phyloP scores from a whole-genome alignment of 2,113 vertebrate genomes.

The Tiliqua scincoides region DNA sequence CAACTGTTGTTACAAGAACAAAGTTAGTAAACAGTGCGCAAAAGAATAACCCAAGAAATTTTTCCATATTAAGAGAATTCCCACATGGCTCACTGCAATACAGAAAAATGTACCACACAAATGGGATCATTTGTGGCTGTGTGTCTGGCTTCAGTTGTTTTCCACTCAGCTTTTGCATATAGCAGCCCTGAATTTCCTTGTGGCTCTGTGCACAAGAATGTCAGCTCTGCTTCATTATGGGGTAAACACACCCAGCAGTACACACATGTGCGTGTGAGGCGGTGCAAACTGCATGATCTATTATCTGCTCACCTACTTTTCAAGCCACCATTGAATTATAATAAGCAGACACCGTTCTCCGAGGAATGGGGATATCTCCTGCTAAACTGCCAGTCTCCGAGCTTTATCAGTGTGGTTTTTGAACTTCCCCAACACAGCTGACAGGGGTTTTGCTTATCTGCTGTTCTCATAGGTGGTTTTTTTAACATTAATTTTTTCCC shows the following conservation, averaged over 20 bases:
- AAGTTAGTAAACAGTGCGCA: constrained; percentile 42
- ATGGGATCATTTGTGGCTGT: neutral
- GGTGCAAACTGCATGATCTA: neutral
- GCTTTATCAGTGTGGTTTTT: neutral
- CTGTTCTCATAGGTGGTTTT: neutral
- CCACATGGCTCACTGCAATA: neutral
- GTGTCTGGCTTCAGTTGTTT: neutral
- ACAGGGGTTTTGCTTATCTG: neutral
- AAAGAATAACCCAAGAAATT: neutral
- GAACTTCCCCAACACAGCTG: no score
- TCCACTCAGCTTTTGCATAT: constrained; percentile 25
- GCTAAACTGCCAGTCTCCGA: neutral
- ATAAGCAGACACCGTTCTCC: neutral
- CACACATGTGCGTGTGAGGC: neutral
- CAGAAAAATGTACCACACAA: neutral
- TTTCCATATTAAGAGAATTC: neutral
- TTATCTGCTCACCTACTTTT: neutral
- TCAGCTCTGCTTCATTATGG: constrained; percentile 33
- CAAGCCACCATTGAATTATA: neutral
- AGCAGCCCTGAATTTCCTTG: constrained; percentile 32
- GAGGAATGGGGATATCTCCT: neutral
- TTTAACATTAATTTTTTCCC: neutral
- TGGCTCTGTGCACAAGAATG: constrained; percentile 43
- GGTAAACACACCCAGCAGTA: neutral
- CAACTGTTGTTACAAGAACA: constrained; percentile 20